These are phyloP conservation scores for Plusia festucae DNA, from an alignment of 2,888 invertebrate species.

Conservation along the genomic window DNA sequence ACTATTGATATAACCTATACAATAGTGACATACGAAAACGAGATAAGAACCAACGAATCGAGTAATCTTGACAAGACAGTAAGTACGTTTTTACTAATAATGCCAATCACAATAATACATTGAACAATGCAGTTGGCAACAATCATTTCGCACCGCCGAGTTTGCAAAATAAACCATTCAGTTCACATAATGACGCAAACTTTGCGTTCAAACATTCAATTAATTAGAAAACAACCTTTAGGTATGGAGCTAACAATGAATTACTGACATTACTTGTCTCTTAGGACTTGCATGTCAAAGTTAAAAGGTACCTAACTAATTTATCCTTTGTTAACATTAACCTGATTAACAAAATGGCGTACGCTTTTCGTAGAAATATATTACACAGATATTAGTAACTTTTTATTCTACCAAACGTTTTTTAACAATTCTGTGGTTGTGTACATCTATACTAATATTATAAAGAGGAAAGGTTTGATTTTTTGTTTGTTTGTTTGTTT, in stretches of 20 bases:
- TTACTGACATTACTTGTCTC: neutral
- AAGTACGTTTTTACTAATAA: conserved; percentile 48
- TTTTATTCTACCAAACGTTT: neutral
- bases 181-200: conserved; percentile 51
- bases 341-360: neutral
- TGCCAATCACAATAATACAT: conserved; percentile 49
- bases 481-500: too few species aligned
- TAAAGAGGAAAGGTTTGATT: too few species aligned
- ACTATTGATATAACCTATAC: conserved; percentile 40
- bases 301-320: neutral
- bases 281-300: neutral
- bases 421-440: too few species aligned
- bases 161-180: conserved; percentile 45
- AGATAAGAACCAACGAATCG: conserved; percentile 37
- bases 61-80: conserved; percentile 53
- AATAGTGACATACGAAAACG: conserved; percentile 43
- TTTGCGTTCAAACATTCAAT: conserved; percentile 26
- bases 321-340: neutral
- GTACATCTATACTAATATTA: too few species aligned
- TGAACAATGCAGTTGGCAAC: conserved; percentile 65
- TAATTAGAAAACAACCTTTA: conserved; percentile 32
- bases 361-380: neutral
- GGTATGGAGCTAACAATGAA: conserved; percentile 28
- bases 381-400: neutral
- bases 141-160: conserved; percentile 52